Conservation (phyloP, 2,888 invertebrate genomes). For the Polymixis lichenea region DNA sequence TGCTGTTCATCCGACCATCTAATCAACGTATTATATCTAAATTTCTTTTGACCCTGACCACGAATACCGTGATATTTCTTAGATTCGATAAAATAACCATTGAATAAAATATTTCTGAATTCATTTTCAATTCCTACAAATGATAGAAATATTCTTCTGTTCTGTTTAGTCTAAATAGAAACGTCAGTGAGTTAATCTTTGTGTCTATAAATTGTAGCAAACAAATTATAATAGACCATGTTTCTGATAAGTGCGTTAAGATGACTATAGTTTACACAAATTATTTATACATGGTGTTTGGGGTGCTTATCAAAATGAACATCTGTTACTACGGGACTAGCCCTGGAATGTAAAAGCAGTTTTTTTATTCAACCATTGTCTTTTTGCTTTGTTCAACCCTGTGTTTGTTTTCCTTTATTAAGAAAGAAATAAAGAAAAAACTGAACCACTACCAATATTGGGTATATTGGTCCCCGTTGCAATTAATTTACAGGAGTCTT, state of each 20-base stretch:
- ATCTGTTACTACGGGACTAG: neutral
- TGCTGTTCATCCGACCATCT: no score
- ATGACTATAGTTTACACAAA: neutral
- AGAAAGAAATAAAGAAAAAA: no score
- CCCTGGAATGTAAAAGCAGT: no score
- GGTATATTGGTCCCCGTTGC: no score
- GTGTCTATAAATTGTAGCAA: neutral
- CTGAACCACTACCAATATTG: no score
- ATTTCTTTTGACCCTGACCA: neutral
- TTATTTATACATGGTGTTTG: no score
- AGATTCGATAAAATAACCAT: conserved; percentile 7
- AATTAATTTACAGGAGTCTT: no score
- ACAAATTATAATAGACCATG: conserved; percentile 3
- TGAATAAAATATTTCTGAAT: neutral
- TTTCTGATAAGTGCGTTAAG: neutral
- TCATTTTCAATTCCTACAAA: neutral
- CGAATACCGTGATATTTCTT: neutral
- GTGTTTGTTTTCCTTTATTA: no score
- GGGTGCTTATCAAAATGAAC: no score
- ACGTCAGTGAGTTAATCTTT: conserved; percentile 13
- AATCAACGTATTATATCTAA: no score
- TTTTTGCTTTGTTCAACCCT: no score
- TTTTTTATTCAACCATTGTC: no score
- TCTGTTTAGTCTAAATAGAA: conserved; percentile 25
- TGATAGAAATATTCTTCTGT: conserved; percentile 6